Evolutionary conservation across 2,888 invertebrate genomes (phyloP), one percentile per base, ranked within the genome.

Genomic region (Lissocephala sabroskyi): DNA sequence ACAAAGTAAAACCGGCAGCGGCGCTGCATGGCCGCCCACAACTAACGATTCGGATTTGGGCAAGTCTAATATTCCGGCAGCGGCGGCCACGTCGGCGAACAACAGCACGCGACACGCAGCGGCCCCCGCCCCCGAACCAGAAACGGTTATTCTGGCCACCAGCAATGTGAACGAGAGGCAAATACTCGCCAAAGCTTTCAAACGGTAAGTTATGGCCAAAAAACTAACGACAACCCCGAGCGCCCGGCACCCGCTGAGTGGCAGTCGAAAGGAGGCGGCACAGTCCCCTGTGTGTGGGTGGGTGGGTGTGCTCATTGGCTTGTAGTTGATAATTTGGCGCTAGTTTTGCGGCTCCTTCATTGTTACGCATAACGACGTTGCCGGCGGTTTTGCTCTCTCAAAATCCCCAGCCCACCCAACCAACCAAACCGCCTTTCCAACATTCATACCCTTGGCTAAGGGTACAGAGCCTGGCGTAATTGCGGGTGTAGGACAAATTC

Each of bases 91-190:
- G 26, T 13, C 26, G 41, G 46, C 41, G 29, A 23, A 23, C 28
- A 17, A 13, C 35, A 29, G 43, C 7, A 28, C 32, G 10, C n/a
- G 11, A 29, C 43, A 28, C 35, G 36, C 44, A 52, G 50, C 41
- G 64, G 59, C 46, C 49, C 52, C 41, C 49, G 49, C 59, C 33
- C 46, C 41, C 81, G 83, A 81, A 85, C 86, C 82, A 85, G 86
- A 82, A 86, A 87, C 81, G 83, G 86, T 82, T 83, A 87, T 83
- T 85, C 68, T 84, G 70, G 80, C 83, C 56, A 77, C 85, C 41
- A 87, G 87, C 74, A 85, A 84, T 54, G 85, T 80, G 45, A 83
- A 83, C 59, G 85, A 85, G 62, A 82, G 82, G 53, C 79, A 82
- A 62, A 79, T 86, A 55, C 73, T 86, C 39, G 85, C 85, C 50